Base-by-base conservation (phyloP, 2,113 vertebrate genomes). In the Takifugu flavidus region DNA sequence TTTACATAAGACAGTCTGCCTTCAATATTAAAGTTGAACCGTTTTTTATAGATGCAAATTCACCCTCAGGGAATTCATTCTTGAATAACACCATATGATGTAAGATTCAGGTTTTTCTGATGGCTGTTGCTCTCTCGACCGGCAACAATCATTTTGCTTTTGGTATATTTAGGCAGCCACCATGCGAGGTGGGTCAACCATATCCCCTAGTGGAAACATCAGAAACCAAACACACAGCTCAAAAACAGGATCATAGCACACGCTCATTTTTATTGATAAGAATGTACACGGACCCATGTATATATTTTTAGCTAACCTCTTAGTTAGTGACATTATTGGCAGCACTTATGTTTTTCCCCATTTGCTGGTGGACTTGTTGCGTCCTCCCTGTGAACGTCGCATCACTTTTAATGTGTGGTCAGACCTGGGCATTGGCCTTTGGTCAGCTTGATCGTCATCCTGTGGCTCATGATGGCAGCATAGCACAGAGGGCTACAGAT, bases 401-500 rank as follows among this genome's bases (percentile, higher is more conserved):
- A 87, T 89, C 39, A 63, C 26, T 11, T 89, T 82, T 15, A 77
- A 0, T 90, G 88, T 59, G 79, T 85, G 13, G 3, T 70, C 20
- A 20, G 42, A 46, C 49, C 0, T 20, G 20, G 20, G 20, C 20
- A 20, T 20, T 20, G 20, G 20, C 20, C 20, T 20, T 20, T 20
- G 20, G 80, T 78, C 39, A 91, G 69, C 57, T 63, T 81, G 0
- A 78, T 8, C 59, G 89, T 78, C 78, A 70, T 86, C n/a, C 31
- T 58, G 50, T 46, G 62, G 50, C 47, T 86, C 85, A 90, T 90
- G 53, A 90, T 78, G 25, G 68, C 0, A 0, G 72, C 1, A 15
- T 89, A 89, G n/a, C 62, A 74, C 45, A 89, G 65, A 0, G 89
- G 85, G 13, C 79, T 74, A 11, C 86, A 90, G 67, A 91, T 89